phyloP scores from a whole-genome alignment of 2,113 vertebrate species.

The Phycodurus eques region DNA sequence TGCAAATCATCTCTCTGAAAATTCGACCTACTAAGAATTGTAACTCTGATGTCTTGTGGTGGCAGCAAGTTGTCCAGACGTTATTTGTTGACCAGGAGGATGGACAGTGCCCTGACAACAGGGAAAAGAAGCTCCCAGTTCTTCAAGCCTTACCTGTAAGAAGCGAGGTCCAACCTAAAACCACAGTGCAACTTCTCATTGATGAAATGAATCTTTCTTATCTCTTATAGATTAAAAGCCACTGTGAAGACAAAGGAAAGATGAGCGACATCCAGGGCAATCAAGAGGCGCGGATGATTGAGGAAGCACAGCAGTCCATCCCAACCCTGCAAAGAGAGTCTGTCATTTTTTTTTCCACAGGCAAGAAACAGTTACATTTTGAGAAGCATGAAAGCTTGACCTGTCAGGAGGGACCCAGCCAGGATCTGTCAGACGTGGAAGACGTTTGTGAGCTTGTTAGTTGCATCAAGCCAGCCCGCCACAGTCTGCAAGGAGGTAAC shows the following conservation, averaged over 20 bases:
- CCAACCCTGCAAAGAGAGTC: slow-evolving; percentile 67
- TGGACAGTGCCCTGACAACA: slow-evolving; percentile 20
- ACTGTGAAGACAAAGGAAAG: slow-evolving; percentile 19
- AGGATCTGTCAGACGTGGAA: slow-evolving; percentile 1
- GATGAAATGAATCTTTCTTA: neutral
- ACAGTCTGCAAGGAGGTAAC: slow-evolving; percentile 47
- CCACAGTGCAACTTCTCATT: neutral
- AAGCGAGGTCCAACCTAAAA: neutral
- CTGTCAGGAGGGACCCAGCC: slow-evolving; percentile 4
- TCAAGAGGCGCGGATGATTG: slow-evolving; percentile 1
- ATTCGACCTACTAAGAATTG: neutral
- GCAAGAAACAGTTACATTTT: slow-evolving; percentile 53
- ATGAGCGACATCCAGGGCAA: neutral
- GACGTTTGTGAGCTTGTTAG: neutral
- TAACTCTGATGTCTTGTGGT: neutral
- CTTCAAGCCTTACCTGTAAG: slow-evolving; percentile 48
- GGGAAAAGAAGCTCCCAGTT: slow-evolving; percentile 15
- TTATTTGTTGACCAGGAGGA: slow-evolving; percentile 69
- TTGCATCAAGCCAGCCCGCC: slow-evolving; percentile 1
- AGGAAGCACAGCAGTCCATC: slow-evolving; percentile 47
- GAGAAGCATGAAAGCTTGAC: slow-evolving; percentile 15
- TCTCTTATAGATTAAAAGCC: slow-evolving; percentile 34
- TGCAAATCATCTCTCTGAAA: neutral
- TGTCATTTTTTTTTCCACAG: slow-evolving; percentile 73
- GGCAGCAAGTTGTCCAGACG: slow-evolving; percentile 66